Evolutionary conservation across 1,140 invertebrate species (phyloP).

Genomic region (Polypedilum pembai): DNA sequence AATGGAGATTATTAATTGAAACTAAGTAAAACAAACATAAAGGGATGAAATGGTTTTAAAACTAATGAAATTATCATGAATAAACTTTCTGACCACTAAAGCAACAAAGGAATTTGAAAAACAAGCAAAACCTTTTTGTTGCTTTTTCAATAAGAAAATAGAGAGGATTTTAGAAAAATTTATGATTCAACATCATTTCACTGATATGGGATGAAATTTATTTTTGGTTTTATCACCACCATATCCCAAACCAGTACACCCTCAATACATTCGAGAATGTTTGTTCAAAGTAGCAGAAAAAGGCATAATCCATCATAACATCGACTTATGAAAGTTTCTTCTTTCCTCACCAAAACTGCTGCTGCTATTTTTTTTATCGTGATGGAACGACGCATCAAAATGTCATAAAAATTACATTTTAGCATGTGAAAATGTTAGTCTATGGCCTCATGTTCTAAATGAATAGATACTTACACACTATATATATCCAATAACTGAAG

Average conservation of each 20-base stretch:
- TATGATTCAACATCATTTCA: constrained; percentile 12
- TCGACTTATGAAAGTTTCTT: constrained; percentile 18
- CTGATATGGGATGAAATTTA: background rate
- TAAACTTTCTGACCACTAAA: too few relatives aligned
- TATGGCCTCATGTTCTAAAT: too few relatives aligned
- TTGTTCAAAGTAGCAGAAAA: background rate
- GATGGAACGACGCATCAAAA: constrained; percentile 14
- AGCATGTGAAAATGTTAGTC: background rate
- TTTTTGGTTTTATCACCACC: background rate
- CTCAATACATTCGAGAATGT: background rate
- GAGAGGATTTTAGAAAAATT: background rate
- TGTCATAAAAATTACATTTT: constrained; percentile 27
- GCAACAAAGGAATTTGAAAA: too few relatives aligned
- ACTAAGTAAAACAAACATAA: too few relatives aligned
- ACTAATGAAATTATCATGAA: too few relatives aligned
- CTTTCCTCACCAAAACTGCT: background rate
- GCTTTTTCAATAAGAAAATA: background rate
- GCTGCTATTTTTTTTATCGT: background rate
- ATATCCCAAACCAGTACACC: too few relatives aligned
- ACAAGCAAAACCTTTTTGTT: too few relatives aligned
- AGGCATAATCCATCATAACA: constrained; percentile 20
- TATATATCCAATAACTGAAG: too few relatives aligned
- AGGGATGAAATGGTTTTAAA: too few relatives aligned
- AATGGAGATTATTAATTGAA: too few relatives aligned
- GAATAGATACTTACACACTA: too few relatives aligned